Percentiles rank a stretch among this genome's conserved stretches.
phyloP scores from a whole-genome alignment of 2,113 vertebrate genomes.

The Indicator maculatus region DNA sequence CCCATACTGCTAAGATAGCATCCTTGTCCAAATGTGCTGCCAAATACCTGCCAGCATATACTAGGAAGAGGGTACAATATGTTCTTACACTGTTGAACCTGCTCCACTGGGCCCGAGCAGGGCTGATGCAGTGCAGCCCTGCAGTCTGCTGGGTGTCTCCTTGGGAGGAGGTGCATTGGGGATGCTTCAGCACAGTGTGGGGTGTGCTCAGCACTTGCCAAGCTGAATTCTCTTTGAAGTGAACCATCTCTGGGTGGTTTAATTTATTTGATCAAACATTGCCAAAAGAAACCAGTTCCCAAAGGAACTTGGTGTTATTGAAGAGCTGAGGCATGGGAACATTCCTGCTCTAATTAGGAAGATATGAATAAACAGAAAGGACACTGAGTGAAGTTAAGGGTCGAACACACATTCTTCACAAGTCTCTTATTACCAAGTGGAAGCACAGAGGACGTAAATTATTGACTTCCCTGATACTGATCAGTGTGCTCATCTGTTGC shows the following conservation, averaged over 20 bases:
- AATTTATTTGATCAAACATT: neutral
- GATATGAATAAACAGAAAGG: neutral
- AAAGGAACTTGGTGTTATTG: neutral
- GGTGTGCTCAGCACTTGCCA: neutral
- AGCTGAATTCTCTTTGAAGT: neutral
- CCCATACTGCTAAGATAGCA: neutral
- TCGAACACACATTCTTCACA: neutral
- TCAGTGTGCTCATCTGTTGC: neutral
- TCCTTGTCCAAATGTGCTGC: neutral
- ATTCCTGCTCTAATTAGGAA: constrained; percentile 1
- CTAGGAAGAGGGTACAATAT: neutral
- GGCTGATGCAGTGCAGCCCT: neutral
- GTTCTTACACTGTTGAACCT: neutral
- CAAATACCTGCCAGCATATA: neutral
- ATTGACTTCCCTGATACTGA: neutral
- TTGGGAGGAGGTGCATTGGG: accelerated
- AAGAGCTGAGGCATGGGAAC: neutral
- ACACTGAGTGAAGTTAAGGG: neutral
- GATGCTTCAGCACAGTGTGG: neutral
- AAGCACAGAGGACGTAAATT: neutral
- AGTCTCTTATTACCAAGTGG: neutral
- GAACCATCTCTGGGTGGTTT: neutral
- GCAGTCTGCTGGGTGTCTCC: neutral
- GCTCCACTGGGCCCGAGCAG: neutral
- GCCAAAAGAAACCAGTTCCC: neutral